Evolutionary conservation across 1,140 invertebrate species (phyloP), one percentile per base, ranked within the genome.

Genomic region (Ylistrum balloti): DNA sequence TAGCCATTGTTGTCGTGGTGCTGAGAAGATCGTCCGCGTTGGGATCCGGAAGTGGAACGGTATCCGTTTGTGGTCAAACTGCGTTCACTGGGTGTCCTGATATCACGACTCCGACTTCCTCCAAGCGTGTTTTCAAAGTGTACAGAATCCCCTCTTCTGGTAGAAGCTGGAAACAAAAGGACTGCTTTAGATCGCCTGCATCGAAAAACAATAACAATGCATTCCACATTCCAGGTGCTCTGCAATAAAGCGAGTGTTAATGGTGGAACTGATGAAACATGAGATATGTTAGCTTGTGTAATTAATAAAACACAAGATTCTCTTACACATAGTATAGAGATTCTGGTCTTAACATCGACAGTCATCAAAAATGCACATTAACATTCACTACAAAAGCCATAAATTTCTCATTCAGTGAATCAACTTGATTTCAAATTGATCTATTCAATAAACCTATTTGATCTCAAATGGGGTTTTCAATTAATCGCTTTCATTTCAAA

Each of bases 71-170:
- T 74, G n/a, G 56, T 74, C 22, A n/a, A 74, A 28, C 56, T 74
- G 56, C 56, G 56, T n/a, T 74, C 56, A 74, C 56, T 74, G 2
- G 56, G 5, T 74, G 56, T 11, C 56, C 22, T 74, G 1, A 11
- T 11, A 11, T n/a, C 17, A 0, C 56, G 56, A 74, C 56, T 74
- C 17, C 56, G 22, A 74, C 22, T 74, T 74, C 56, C 56, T 74
- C 56, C 56, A 74, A 74, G 56, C n/a, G 56, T 74, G 56, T 74
- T 74, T 74, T 74, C 56, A 74, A 74, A 74, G 56, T 74, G 56
- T n/a, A 74, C 56, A 11, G 56, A 74, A 74, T 74, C 56, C 56
- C 56, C 56, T 74, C 56, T n/a, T 74, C 56, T 74, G 56, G 56
- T 74, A 9, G 22, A 7, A 74, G 56, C 56, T 74, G 56, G 56